These are phyloP conservation scores for Teinopalpus imperialis DNA, from an alignment of 2,888 invertebrate species.

Conservation along the genomic window DNA sequence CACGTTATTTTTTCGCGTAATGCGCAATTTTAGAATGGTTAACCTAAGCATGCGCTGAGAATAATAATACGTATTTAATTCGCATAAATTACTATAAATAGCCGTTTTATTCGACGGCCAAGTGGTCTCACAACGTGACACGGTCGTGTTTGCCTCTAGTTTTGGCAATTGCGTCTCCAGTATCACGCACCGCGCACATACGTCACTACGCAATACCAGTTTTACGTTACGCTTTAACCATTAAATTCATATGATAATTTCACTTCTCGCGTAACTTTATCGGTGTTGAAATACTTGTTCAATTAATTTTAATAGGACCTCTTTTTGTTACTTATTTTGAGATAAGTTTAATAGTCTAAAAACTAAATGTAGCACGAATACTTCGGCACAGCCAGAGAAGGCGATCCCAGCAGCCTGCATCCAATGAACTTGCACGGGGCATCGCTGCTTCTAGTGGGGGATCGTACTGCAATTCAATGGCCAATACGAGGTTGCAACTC, in stretches of 20 bases:
- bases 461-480: no score
- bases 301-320: no score
- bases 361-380: no score
- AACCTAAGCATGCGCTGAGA: conserved; percentile 12
- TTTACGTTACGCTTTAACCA: not conserved
- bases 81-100: conserved; percentile 22
- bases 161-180: conserved; percentile 21
- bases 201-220: conserved; percentile 16
- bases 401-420: no score
- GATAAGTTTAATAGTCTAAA: no score
- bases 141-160: not conserved
- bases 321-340: no score
- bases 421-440: no score
- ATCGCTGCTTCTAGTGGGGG: no score
- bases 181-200: conserved; percentile 5
- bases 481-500: no score
- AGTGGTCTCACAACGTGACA: not conserved
- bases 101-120: conserved; percentile 9
- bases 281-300: no score
- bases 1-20: not conserved
- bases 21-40: conserved; percentile 18
- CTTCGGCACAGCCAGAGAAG: no score
- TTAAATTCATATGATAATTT: not conserved
- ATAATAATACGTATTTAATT: conserved; percentile 6
- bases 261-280: not conserved